Base-by-base conservation (phyloP, 2,113 vertebrate genomes). In the Brachypodius melanocephalos region DNA sequence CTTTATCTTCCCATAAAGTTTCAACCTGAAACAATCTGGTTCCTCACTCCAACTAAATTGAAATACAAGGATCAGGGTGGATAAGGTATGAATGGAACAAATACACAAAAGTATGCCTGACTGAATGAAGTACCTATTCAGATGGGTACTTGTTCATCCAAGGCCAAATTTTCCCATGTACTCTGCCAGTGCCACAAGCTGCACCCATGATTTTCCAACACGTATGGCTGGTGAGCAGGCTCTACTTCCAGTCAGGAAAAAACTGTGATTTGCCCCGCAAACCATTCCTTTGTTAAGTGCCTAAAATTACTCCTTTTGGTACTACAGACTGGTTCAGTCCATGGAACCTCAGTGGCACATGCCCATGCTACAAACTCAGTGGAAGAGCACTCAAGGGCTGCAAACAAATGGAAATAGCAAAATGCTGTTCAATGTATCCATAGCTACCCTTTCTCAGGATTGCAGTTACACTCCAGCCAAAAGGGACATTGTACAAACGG, bases 291-390 rank as follows among this genome's bases (percentile, higher is more conserved):
- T 86, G 32, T 26, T 43, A 84, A 67, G 32, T 45, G 69, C 26
- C 38, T 81, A 58, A 58, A 52, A 57, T 24, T 11, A 81, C 18
- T 52, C 25, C 6, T 71, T 20, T 32, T 58, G 48, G 38, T 32
- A n/a, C 15, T 40, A 48, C 0, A 0, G 34, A 48, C 34, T 48
- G 2, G 19, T 57, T 42, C 34, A 66, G 59, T 11, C 43, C 13
- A 20, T 25, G 61, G 36, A 57, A 58, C 32, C 43, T 84, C 46
- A 19, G 51, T n/a, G 28, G 17, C 43, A 75, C 28, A 25, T 11
- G 14, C 40, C 21, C 43, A 31, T 9, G 34, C 55, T 62, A n/a
- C 40, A 26, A 31, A 71, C 40, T 59, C 26, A 25, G 0, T 16
- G 15, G 48, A 94, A 55, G 43, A 74, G 24, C 26, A 58, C 38